Evolutionary conservation across 2,113 vertebrate species (phyloP).

Genomic region (Heteronetta atricapilla): DNA sequence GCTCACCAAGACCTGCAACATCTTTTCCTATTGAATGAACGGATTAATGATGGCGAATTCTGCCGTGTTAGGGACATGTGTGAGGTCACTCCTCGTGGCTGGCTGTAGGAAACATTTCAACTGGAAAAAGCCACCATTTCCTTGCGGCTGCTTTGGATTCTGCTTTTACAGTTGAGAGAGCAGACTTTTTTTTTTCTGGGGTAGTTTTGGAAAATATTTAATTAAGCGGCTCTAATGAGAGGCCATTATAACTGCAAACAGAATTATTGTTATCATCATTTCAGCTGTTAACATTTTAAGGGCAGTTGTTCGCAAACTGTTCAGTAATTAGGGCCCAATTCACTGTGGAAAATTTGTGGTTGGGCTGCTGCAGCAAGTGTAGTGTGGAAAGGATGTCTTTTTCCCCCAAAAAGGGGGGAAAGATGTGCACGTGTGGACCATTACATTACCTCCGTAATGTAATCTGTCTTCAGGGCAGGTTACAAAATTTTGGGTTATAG

Average conservation of each 20-base stretch:
- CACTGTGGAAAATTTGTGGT: conserved; percentile 18
- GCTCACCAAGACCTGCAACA: conserved; percentile 17
- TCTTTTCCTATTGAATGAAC: not conserved
- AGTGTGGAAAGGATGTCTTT: not conserved
- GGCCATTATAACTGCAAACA: conserved; percentile 65
- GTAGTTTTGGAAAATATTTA: conserved; percentile 74
- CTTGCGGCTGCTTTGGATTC: conserved; percentile 46
- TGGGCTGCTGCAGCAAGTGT: not conserved
- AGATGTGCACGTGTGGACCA: not conserved
- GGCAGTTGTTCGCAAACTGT: conserved; percentile 71
- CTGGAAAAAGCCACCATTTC: conserved; percentile 53
- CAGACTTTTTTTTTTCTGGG: conserved; percentile 5
- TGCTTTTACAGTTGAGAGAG: conserved; percentile 44
- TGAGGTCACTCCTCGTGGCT: conserved; percentile 5
- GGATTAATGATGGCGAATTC: conserved; percentile 28
- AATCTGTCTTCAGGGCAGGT: not conserved
- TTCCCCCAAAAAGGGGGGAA: no score
- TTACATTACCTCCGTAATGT: fast-evolving
- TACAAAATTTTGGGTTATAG: not conserved
- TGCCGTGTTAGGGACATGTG: not conserved
- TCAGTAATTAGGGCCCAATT: conserved; percentile 70
- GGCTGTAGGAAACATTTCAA: not conserved
- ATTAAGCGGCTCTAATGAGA: conserved; percentile 75
- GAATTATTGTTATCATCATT: conserved; percentile 64
- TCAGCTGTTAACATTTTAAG: conserved; percentile 74